Evolutionary conservation across 1,140 invertebrate genomes (phyloP).

Genomic region (Linepithema humile): DNA sequence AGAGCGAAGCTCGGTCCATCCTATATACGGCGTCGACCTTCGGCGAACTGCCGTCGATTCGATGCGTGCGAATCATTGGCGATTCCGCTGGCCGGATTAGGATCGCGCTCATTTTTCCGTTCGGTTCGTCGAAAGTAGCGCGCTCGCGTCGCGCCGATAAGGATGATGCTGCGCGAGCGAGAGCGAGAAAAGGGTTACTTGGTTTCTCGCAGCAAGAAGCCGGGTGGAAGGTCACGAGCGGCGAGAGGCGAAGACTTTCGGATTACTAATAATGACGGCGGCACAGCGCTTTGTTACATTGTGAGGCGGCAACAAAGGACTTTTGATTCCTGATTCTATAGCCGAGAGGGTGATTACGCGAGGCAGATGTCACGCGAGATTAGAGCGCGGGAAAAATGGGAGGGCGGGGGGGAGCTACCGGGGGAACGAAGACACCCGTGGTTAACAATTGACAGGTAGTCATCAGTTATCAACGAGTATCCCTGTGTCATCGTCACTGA

Average conservation of each 20-base stretch:
- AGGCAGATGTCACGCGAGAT: conserved; percentile 56
- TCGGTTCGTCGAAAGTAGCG: conserved; percentile 14
- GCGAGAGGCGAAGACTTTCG: conserved; percentile 38
- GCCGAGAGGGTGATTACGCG: conserved; percentile 51
- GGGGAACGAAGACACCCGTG: conserved; percentile 60
- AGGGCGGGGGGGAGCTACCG: conserved; percentile 35
- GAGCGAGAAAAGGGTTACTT: background rate
- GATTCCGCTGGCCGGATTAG: conserved; percentile 9
- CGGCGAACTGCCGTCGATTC: conserved; percentile 13
- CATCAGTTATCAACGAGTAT: conserved; percentile 64
- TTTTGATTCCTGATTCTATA: conserved; percentile 55
- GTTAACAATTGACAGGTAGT: conserved; percentile 57
- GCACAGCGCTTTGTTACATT: conserved; percentile 51
- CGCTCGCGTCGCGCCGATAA: background rate
- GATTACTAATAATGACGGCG: conserved; percentile 54
- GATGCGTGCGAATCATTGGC: conserved; percentile 2
- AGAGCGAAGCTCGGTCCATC: background rate
- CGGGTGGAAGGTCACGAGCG: conserved; percentile 28
- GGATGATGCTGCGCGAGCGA: background rate
- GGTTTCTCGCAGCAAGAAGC: background rate
- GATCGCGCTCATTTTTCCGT: background rate
- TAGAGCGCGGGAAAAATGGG: conserved; percentile 56
- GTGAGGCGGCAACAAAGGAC: conserved; percentile 48
- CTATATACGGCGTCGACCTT: conserved; percentile 41
- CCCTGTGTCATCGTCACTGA: conserved; percentile 68